Evolutionary conservation across 2,797 vertebrate genomes (phyloP).

Genomic region (Anabacerthia variegaticeps): DNA sequence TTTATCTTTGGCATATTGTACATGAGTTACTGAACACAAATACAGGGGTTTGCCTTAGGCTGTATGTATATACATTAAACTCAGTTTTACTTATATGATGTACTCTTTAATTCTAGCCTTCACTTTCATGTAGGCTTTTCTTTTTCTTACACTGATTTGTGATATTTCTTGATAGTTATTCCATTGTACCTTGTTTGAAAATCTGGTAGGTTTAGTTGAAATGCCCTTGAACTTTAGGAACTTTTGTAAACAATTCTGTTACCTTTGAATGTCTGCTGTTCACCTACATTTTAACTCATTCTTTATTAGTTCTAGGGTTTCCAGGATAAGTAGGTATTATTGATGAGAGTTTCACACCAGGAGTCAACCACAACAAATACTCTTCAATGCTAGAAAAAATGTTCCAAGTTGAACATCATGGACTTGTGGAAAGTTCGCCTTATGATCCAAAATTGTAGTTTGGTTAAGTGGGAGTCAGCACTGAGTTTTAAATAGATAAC

Average conservation of each 20-base stretch:
- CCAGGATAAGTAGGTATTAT: not conserved
- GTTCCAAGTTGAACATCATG: not conserved
- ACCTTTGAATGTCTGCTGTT: not conserved
- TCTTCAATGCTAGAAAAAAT: not conserved
- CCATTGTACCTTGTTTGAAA: not conserved
- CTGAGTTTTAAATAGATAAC: not conserved
- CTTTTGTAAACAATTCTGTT: not conserved
- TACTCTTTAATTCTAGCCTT: not conserved
- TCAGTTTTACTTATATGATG: not conserved
- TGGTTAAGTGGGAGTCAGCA: rapidly evolving
- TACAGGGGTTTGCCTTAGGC: not conserved
- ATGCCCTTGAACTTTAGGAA: not conserved
- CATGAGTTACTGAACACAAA: not conserved
- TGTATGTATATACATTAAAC: not conserved
- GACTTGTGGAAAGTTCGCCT: not conserved
- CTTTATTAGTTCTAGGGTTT: not conserved
- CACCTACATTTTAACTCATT: not conserved
- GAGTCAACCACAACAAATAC: not conserved
- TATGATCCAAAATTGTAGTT: not conserved
- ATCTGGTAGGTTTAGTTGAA: not conserved
- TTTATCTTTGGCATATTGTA: not conserved
- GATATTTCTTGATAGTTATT: not conserved
- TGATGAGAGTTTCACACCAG: not conserved
- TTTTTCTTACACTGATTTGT: not conserved
- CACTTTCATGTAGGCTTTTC: not conserved